Conservation (phyloP, 2,113 vertebrate genomes). For the Myiagra hebetior region DNA sequence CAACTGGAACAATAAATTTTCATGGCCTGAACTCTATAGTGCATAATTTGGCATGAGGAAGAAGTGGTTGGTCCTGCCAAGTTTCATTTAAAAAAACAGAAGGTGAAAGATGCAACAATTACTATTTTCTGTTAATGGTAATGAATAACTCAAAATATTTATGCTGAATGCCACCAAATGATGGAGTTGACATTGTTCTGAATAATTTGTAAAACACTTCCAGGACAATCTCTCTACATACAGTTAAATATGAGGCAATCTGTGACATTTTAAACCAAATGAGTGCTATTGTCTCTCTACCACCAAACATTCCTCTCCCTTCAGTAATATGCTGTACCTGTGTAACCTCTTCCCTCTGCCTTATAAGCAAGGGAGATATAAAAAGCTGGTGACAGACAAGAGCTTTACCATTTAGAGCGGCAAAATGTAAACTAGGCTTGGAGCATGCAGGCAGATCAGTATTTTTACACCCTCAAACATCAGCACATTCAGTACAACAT, state of each 20-base stretch:
- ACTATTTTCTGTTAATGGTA: not conserved
- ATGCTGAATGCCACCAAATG: not conserved
- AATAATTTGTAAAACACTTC: not conserved
- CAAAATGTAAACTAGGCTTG: not conserved
- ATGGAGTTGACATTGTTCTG: not conserved
- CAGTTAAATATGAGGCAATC: not conserved
- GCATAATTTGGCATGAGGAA: not conserved
- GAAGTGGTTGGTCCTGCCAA: not conserved
- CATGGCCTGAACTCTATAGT: not conserved
- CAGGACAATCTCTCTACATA: not conserved
- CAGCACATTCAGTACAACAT: accelerated
- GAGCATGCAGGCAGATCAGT: accelerated
- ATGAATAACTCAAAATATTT: slow-evolving; percentile 11
- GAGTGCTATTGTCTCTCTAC: not conserved
- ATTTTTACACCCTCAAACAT: not conserved
- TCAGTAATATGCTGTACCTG: not conserved
- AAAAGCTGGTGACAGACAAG: not conserved
- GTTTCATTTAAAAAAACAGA: not conserved
- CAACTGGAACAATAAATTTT: not conserved
- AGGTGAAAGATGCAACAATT: not conserved
- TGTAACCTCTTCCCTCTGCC: not conserved
- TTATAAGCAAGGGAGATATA: not conserved
- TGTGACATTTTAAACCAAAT: not conserved
- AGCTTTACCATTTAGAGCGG: not conserved
- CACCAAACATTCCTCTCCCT: not conserved